Conservation (phyloP, 2,113 vertebrate genomes). For the Catharus bicknelli region DNA sequence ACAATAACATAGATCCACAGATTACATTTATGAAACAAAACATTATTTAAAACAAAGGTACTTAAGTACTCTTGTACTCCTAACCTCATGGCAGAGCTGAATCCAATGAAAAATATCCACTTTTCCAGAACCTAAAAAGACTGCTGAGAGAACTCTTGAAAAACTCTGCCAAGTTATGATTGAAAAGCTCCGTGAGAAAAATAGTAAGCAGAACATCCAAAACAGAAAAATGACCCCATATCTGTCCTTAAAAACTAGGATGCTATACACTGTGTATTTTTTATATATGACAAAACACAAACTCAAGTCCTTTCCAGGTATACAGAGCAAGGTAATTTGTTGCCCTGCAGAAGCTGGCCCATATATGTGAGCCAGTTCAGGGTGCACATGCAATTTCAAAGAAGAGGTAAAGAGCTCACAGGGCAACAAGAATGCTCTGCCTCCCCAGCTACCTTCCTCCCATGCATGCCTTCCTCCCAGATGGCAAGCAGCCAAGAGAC, state of each 20-base stretch:
- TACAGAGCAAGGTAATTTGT: neutral
- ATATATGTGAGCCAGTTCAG: neutral
- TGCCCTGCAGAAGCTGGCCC: neutral
- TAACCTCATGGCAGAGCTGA: neutral
- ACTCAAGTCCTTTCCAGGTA: neutral
- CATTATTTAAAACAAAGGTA: constrained; percentile 22
- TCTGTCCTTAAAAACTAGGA: neutral
- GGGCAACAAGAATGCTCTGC: neutral
- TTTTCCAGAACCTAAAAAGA: neutral
- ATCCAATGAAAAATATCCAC: neutral
- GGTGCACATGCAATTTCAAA: accelerated
- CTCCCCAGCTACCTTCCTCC: neutral
- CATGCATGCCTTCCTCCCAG: neutral
- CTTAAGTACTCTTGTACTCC: neutral
- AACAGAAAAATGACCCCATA: neutral
- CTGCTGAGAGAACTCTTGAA: neutral
- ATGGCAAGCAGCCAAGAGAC: constrained; percentile 16
- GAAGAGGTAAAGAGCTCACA: neutral
- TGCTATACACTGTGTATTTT: neutral
- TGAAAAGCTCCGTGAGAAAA: neutral
- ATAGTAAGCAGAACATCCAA: neutral
- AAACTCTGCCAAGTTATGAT: neutral
- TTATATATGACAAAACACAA: neutral
- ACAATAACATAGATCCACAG: neutral
- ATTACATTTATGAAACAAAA: constrained; percentile 1